Percentiles rank a stretch among this genome's conserved stretches.
Conservation (phyloP, 1,140 invertebrate species). For the Holotrichia oblita region DNA sequence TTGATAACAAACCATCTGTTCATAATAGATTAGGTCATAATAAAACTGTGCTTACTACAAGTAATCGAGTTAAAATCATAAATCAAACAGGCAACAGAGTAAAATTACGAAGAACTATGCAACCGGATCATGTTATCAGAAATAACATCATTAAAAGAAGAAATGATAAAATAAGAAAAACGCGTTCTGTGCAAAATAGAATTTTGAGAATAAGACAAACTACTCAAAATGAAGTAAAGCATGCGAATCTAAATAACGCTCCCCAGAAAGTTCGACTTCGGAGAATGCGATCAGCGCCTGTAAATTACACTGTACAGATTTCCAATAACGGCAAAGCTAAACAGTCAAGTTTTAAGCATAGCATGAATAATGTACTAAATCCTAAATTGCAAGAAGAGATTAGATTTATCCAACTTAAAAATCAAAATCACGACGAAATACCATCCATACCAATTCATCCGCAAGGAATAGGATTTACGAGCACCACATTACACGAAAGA, state of each 20-base stretch:
- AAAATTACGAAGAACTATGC: not conserved
- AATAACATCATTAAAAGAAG: not conserved
- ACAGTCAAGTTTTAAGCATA: not conserved
- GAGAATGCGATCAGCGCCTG: not conserved
- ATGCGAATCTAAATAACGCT: not conserved
- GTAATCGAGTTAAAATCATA: not conserved
- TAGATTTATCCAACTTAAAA: slow-evolving; percentile 9
- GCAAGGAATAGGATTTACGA: slow-evolving; percentile 22
- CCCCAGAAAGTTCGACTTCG: slow-evolving; percentile 16
- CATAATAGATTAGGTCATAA: slow-evolving; percentile 35
- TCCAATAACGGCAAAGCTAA: not conserved
- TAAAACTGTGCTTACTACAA: not conserved
- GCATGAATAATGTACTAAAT: not conserved
- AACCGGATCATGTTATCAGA: not conserved
- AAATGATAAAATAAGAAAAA: slow-evolving; percentile 21
- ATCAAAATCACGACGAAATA: not conserved
- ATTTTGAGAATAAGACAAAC: slow-evolving; percentile 25
- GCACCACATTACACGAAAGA: slow-evolving; percentile 32
- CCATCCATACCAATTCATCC: slow-evolving; percentile 31
- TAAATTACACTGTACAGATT: slow-evolving; percentile 22
- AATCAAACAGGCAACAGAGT: slow-evolving; percentile 1
- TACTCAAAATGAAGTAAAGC: not conserved
- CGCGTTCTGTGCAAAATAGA: not conserved
- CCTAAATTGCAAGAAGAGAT: slow-evolving; percentile 38
- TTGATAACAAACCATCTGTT: slow-evolving; percentile 7